These are phyloP conservation scores for Aplidium turbinatum DNA, from an alignment of 23 tunicate species.

Conservation along the genomic window DNA sequence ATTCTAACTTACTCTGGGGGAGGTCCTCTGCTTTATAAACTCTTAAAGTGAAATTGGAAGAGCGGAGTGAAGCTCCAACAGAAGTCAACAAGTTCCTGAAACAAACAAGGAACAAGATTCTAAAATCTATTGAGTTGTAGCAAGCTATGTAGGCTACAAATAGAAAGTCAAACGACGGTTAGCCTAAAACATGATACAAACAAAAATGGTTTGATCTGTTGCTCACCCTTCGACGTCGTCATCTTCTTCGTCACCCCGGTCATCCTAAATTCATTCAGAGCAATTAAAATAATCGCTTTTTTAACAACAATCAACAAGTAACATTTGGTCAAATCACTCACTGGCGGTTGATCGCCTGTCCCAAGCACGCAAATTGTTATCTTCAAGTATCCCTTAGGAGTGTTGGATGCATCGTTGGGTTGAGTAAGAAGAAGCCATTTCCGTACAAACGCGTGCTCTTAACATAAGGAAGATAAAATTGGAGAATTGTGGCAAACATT, in stretches of 20 bases:
- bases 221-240: constrained; percentile 82
- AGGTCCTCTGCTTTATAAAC: constrained; percentile 65
- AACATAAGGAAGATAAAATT: no score
- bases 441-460: constrained; percentile 80
- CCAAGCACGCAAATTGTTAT: constrained; percentile 77
- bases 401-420: constrained; percentile 73
- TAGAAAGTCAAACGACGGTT: no score
- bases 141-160: no score
- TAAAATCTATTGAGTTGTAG: no score
- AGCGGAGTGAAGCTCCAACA: constrained; percentile 70
- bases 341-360: constrained; percentile 93
- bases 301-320: no score
- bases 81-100: constrained; percentile 70
- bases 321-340: no score
- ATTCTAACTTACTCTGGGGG: constrained; percentile 84
- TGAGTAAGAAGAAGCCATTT: constrained; percentile 83
- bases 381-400: constrained; percentile 81
- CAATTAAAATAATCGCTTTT: no score
- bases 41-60: constrained; percentile 51
- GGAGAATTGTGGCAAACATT: no score
- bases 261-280: constrained; percentile 41
- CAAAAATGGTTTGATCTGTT: no score
- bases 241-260: constrained; percentile 50
- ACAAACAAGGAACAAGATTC: no score
- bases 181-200: no score